phyloP scores from a whole-genome alignment of 23 tunicate species.

The Corella eumyota region DNA sequence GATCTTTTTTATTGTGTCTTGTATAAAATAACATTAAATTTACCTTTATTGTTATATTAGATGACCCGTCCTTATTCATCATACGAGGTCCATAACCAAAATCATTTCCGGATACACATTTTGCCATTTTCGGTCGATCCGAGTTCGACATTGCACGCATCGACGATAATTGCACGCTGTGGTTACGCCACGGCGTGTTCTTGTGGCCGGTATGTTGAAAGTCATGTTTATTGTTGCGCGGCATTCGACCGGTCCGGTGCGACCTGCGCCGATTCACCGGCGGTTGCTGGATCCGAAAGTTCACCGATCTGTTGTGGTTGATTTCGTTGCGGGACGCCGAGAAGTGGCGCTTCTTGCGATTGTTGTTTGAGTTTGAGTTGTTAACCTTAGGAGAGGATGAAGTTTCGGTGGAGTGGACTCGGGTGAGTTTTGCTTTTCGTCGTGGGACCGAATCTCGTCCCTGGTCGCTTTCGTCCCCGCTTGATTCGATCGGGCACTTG shows the following conservation, averaged over 20 bases:
- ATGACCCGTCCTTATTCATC: constrained; percentile 30
- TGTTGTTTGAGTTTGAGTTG: constrained; percentile 14
- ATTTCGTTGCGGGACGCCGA: not conserved
- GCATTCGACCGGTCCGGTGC: too few species aligned
- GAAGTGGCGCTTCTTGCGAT: constrained; percentile 9
- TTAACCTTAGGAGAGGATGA: not conserved
- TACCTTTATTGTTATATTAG: constrained; percentile 46
- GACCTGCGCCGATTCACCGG: too few species aligned
- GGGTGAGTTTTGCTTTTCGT: too few species aligned
- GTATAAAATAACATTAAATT: too few species aligned
- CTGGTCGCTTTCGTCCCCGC: too few species aligned
- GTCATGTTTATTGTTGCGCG: not conserved
- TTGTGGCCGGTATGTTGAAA: not conserved
- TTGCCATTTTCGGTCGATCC: not conserved
- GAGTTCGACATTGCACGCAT: constrained; percentile 27
- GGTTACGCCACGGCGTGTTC: constrained; percentile 10
- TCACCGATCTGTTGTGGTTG: constrained; percentile 8
- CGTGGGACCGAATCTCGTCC: too few species aligned
- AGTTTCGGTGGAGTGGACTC: too few species aligned
- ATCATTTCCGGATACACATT: too few species aligned
- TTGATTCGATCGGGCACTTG: too few species aligned
- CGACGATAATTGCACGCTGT: constrained; percentile 77
- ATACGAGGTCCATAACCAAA: too few species aligned
- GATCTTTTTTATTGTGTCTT: too few species aligned
- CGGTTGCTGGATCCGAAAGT: constrained; percentile 6